These are phyloP conservation scores for Lophotriccus pileatus DNA, from an alignment of 2,797 vertebrate genomes.

Conservation along the genomic window DNA sequence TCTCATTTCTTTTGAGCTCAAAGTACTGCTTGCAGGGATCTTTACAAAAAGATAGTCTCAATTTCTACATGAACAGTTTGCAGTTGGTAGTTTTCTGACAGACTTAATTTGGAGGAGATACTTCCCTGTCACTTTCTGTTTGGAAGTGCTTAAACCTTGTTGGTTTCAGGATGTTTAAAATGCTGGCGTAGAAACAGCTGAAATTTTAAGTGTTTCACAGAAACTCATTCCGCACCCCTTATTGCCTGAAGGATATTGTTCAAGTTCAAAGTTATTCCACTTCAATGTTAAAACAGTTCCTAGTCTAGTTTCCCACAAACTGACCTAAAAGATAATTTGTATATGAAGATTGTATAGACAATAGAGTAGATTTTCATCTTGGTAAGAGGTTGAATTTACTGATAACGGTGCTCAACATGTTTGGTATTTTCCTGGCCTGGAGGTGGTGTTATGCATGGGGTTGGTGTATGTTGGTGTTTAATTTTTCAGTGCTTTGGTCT, in stretches of 20 bases:
- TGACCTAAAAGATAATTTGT: not conserved
- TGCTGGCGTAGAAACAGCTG: not conserved
- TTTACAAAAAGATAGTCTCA: not conserved
- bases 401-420: not conserved
- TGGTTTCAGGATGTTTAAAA: constrained; percentile 19
- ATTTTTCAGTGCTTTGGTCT: not conserved
- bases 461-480: not conserved
- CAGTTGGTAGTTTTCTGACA: not conserved
- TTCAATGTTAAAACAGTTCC: not conserved
- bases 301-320: not conserved
- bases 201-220: not conserved
- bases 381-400: not conserved
- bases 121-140: not conserved
- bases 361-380: not conserved
- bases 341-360: not conserved
- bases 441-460: not conserved
- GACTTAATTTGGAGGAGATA: not conserved
- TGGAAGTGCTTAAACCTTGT: not conserved
- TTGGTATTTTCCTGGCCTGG: not conserved
- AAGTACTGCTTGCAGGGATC: not conserved
- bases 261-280: not conserved
- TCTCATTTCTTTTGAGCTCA: not conserved
- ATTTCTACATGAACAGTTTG: not conserved
- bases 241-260: not conserved
- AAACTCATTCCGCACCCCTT: not conserved